A percentile compares a stretch with the other conserved stretches of the same genome.
Conservation (phyloP, 2,888 invertebrate species). For the Papilio elwesi region DNA sequence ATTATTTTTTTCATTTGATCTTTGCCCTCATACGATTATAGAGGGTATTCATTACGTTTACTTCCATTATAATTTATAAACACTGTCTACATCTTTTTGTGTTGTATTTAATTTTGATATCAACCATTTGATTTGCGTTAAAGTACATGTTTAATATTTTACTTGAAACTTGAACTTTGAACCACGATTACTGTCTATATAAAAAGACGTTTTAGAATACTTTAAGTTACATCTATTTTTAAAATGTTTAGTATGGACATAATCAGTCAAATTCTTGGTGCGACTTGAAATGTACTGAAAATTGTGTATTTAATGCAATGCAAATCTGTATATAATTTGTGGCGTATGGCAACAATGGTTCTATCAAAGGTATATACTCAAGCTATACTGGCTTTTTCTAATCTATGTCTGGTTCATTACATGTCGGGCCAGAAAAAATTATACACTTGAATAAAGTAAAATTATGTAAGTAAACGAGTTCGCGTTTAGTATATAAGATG, state of each 20-base stretch:
- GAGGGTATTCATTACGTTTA: no score
- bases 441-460: slow-evolving; percentile 40
- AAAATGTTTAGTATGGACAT: neutral
- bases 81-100: neutral
- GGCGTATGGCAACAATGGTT: neutral
- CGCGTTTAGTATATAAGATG: slow-evolving; percentile 44
- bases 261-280: neutral
- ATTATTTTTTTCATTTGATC: neutral
- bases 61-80: neutral
- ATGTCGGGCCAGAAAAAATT: slow-evolving; percentile 1
- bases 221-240: no score
- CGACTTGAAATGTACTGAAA: neutral
- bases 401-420: neutral
- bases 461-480: slow-evolving; percentile 35
- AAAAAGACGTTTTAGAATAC: no score
- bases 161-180: no score
- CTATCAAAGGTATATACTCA: neutral
- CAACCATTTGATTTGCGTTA: no score
- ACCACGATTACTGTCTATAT: no score
- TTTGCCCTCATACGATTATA: no score
- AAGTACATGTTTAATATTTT: neutral
- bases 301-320: neutral
- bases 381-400: neutral
- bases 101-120: neutral
- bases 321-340: neutral